Conservation (phyloP, 2,888 invertebrate species). For the Zootermopsis nevadensis region DNA sequence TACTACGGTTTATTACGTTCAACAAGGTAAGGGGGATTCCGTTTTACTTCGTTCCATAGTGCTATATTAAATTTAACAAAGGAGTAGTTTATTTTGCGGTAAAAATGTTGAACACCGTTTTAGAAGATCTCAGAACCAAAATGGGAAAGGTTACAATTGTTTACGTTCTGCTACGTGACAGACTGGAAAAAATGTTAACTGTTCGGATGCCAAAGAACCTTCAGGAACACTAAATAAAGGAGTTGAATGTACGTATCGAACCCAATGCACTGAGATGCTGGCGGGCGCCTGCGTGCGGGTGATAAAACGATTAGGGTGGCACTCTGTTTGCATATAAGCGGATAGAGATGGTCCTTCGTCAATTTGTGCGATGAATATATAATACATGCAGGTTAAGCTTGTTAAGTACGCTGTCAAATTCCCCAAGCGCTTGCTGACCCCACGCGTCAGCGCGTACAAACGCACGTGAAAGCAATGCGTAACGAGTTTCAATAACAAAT, state of each 20-base stretch:
- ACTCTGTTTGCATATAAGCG: slow-evolving; percentile 28
- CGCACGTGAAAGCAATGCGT: slow-evolving; percentile 7
- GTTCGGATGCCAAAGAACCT: too few relatives aligned
- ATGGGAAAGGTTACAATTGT: too few relatives aligned
- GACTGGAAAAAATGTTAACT: too few relatives aligned
- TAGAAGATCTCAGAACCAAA: too few relatives aligned
- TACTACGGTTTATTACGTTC: too few relatives aligned
- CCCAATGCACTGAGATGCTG: background rate
- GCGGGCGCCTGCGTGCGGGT: background rate
- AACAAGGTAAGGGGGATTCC: too few relatives aligned
- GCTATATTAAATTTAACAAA: too few relatives aligned
- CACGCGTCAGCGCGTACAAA: background rate
- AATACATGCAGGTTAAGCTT: slow-evolving; percentile 24
- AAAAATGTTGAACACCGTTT: too few relatives aligned
- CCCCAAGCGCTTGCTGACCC: background rate
- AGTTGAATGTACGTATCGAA: background rate
- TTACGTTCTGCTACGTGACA: too few relatives aligned
- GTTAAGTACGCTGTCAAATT: slow-evolving; percentile 14
- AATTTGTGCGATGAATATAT: slow-evolving; percentile 7
- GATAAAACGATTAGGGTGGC: slow-evolving; percentile 27
- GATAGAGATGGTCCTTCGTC: slow-evolving; percentile 21
- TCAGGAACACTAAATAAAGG: background rate
- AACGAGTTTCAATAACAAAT: background rate
- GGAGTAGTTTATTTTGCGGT: too few relatives aligned
- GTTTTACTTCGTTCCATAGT: too few relatives aligned